phyloP scores from a whole-genome alignment of 2,113 vertebrate species.

The Camelus bactrianus region DNA sequence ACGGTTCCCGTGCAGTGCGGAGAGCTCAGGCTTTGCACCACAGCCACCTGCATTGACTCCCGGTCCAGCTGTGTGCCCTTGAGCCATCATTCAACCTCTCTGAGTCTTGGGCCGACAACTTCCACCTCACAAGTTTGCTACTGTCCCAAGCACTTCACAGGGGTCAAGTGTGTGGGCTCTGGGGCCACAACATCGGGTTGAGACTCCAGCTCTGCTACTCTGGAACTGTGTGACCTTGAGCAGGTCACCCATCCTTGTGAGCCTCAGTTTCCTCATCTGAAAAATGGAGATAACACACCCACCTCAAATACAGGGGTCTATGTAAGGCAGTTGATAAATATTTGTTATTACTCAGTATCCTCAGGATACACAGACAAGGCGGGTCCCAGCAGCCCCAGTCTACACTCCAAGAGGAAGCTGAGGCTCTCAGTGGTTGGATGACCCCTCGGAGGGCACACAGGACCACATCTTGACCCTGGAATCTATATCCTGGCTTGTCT shows the following conservation, averaged over 20 bases:
- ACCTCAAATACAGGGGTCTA: fast-evolving
- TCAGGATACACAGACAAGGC: neutral
- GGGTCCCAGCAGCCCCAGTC: neutral
- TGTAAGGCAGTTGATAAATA: fast-evolving
- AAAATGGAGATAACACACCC: neutral
- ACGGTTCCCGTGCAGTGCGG: fast-evolving
- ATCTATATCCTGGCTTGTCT: neutral
- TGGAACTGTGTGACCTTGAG: neutral
- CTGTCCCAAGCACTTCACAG: neutral
- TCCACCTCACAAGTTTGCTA: fast-evolving
- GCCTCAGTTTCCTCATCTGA: neutral
- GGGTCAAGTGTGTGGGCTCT: fast-evolving
- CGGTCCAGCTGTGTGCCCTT: neutral
- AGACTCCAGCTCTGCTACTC: neutral
- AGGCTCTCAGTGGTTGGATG: fast-evolving
- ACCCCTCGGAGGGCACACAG: fast-evolving
- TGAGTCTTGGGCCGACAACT: neutral
- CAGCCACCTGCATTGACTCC: fast-evolving
- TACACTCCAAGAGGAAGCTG: fast-evolving
- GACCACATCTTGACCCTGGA: fast-evolving
- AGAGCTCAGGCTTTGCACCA: neutral
- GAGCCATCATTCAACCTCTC: neutral
- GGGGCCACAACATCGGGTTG: fast-evolving
- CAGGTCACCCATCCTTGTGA: neutral
- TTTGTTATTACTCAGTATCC: neutral